Percentiles rank a stretch among this genome's conserved stretches.
phyloP scores from a whole-genome alignment of 2,888 invertebrate genomes.

The Trichacis sp. region DNA sequence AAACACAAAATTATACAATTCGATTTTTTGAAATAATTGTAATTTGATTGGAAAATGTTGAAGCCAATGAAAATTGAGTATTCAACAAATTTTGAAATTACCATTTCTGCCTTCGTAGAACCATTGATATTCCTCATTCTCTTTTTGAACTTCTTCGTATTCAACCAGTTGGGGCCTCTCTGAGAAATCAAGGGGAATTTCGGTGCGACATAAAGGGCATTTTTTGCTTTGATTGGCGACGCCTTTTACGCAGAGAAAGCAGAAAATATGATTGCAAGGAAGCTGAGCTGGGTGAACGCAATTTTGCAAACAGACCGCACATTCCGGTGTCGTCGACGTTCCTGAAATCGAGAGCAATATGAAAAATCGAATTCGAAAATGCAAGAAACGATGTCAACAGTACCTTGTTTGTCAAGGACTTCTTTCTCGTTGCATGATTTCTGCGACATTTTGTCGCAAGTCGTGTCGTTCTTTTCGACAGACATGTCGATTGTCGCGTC shows the following conservation, averaged over 20 bases:
- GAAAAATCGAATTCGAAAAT: not conserved
- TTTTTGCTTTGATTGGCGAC: slow-evolving; percentile 86
- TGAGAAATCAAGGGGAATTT: slow-evolving; percentile 89
- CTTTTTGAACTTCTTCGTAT: slow-evolving; percentile 69
- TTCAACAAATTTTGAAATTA: no score
- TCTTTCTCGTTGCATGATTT: not conserved
- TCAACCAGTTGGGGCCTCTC: slow-evolving; percentile 86
- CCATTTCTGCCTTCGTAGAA: slow-evolving; percentile 96
- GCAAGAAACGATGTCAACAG: not conserved
- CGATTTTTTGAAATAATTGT: no score
- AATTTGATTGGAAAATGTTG: no score
- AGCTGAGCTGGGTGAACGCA: slow-evolving; percentile 93
- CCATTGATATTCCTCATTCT: slow-evolving; percentile 85
- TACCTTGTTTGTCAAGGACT: not conserved
- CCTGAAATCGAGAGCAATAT: slow-evolving; percentile 34
- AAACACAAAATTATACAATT: no score
- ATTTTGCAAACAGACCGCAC: slow-evolving; percentile 91
- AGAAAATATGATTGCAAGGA: slow-evolving; percentile 96
- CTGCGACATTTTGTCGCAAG: not conserved
- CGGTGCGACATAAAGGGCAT: slow-evolving; percentile 94
- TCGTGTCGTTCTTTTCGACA: slow-evolving; percentile 45
- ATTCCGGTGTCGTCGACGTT: slow-evolving; percentile 73
- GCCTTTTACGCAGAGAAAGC: slow-evolving; percentile 95
- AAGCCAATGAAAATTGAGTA: no score
- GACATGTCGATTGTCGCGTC: no score